Base-by-base conservation (phyloP, 2,113 vertebrate genomes). In the Caloenas nicobarica region DNA sequence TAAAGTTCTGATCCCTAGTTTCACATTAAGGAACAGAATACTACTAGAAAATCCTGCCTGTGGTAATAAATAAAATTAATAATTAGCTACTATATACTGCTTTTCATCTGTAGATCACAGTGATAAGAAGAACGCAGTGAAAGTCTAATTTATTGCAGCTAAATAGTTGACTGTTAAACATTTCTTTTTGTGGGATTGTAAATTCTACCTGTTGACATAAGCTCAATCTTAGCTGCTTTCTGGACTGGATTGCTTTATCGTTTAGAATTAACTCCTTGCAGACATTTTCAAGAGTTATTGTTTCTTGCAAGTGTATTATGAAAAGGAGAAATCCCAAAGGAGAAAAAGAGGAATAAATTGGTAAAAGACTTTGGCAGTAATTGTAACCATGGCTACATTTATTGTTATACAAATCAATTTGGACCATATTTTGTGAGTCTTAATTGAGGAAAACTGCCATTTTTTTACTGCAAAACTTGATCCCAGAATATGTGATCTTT, bases 141-240 rank as follows among this genome's bases (percentile, higher is more conserved):
- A 96, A 96, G 78, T 92, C 88, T 91, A 94, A 97, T 97, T 97
- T 96, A 97, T 77, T 86, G 81, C 86, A 80, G 84, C 87, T 92
- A 94, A 96, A 96, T 94, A 90, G 96, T 97, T 97, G 97, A 96
- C 97, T 97, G 95, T 97, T 96, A 97, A 97, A 97, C 96, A 94
- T 98, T 97, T 96, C 94, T 97, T 98, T 97, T 97, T 96, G 90
- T 95, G 96, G 91, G 78, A 96, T 96, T 97, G 97, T 98, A 98
- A 97, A 84, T 97, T 97, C 93, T 97, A 94, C 94, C 94, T 96
- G 89, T 92, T 96, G 97, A 97, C 94, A 77, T 89, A 92, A 96
- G 66, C 89, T 91, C 91, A 95, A 53, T 95, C 77, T 48, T 94
- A 89, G 94, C 91, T 86, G 92, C 81, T 96, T 97, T 95, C 94